phyloP scores from a whole-genome alignment of 1,140 invertebrate species.

The Hirudo medicinalis region DNA sequence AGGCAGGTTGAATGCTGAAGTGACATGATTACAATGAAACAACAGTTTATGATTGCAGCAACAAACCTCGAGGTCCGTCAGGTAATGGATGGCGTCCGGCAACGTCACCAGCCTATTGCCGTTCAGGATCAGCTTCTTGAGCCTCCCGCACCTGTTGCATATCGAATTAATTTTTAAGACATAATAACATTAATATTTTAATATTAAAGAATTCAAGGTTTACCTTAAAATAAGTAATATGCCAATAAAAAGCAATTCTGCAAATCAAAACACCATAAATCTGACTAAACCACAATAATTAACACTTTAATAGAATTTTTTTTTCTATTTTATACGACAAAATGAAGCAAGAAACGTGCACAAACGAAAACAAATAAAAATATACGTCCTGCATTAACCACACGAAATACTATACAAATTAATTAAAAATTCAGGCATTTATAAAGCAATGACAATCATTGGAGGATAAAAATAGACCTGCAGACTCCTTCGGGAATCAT shows the following conservation, averaged over 20 bases:
- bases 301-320: too few relatives aligned
- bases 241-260: too few relatives aligned
- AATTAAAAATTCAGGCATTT: too few relatives aligned
- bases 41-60: slow-evolving; percentile 16
- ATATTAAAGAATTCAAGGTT: slow-evolving; percentile 17
- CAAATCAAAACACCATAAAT: too few relatives aligned
- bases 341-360: too few relatives aligned
- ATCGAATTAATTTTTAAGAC: too few relatives aligned
- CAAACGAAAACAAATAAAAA: too few relatives aligned
- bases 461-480: slow-evolving; percentile 46
- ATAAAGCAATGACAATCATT: background rate
- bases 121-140: slow-evolving; percentile 85
- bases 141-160: slow-evolving; percentile 73
- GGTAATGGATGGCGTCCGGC: slow-evolving; percentile 88
- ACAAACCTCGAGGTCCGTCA: slow-evolving; percentile 59
- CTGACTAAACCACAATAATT: too few relatives aligned
- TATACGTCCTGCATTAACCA: too few relatives aligned
- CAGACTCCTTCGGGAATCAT: slow-evolving; percentile 97
- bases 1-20: too few relatives aligned
- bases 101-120: slow-evolving; percentile 86
- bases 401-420: too few relatives aligned
- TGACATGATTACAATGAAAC: background rate
- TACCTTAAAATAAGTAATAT: background rate
- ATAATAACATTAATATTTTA: slow-evolving; percentile 9
- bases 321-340: too few relatives aligned